phyloP scores from a whole-genome alignment of 2,797 vertebrate species.

The Semotilus atromaculatus region DNA sequence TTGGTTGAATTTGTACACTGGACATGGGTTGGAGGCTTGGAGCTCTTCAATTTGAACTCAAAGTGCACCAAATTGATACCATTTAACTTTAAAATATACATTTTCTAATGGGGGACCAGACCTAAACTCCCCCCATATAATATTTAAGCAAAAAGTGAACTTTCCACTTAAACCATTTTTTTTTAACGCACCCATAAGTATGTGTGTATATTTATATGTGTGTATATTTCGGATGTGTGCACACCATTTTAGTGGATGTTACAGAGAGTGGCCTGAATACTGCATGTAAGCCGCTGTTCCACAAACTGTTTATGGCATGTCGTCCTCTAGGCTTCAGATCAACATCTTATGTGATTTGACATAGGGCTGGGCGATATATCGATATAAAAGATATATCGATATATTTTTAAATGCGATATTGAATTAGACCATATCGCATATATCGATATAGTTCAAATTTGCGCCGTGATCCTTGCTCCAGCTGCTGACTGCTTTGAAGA shows the following conservation, averaged over 20 bases:
- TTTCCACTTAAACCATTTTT: no score
- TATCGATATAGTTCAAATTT: no score
- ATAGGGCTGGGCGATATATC: no score
- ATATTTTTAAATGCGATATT: no score
- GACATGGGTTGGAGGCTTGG: neutral
- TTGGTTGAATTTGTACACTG: neutral
- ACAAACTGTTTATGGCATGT: constrained; percentile 24
- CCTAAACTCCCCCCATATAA: no score
- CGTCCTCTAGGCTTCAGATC: constrained; percentile 14
- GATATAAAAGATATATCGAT: no score
- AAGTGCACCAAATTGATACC: neutral
- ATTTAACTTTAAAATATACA: neutral
- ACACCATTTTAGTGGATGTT: neutral
- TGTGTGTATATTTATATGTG: no score
- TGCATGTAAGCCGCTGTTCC: neutral
- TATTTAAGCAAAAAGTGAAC: no score
- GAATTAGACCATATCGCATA: no score
- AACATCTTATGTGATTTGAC: constrained; percentile 45
- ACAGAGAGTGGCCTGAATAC: neutral
- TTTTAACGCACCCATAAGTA: no score
- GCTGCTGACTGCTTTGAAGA: no score
- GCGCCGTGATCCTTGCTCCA: no score
- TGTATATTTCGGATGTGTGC: neutral
- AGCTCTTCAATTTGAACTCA: neutral
- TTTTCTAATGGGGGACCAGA: neutral